Conservation (phyloP, 2,888 invertebrate species). For the Ethmia dodecea region DNA sequence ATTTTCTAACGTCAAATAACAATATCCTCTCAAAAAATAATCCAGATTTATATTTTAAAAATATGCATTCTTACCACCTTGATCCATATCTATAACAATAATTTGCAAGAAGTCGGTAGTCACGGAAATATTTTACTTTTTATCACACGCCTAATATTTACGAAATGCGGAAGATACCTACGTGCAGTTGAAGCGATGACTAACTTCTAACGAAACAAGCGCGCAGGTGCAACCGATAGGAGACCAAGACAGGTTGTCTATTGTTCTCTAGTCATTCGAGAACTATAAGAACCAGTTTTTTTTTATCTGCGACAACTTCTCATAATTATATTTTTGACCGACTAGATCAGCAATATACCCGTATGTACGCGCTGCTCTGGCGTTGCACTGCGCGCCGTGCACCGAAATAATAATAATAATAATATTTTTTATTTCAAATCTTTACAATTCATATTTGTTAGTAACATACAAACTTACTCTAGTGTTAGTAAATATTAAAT, state of each 20-base stretch:
- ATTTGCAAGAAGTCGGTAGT: background rate
- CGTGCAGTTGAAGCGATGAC: slow-evolving; percentile 1
- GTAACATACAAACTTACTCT: no score
- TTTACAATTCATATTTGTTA: no score
- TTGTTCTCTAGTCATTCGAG: slow-evolving; percentile 2
- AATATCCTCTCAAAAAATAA: background rate
- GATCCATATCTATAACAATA: slow-evolving; percentile 1
- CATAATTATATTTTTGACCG: slow-evolving; percentile 1
- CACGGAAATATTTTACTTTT: background rate
- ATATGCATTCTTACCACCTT: background rate
- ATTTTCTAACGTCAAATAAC: slow-evolving; percentile 2
- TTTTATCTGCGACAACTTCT: slow-evolving; percentile 4
- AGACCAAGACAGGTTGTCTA: slow-evolving; percentile 2
- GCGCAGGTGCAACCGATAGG: slow-evolving; percentile 2
- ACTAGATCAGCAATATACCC: slow-evolving; percentile 3
- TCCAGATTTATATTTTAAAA: background rate
- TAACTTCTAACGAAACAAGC: background rate
- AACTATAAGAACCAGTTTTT: slow-evolving; percentile 4
- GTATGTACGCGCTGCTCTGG: no score
- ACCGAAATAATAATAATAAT: no score
- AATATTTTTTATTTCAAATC: no score
- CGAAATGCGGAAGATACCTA: background rate
- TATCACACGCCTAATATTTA: background rate
- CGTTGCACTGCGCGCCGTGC: no score
- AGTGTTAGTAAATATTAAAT: no score